Evolutionary conservation across 2,113 vertebrate species (phyloP), one percentile per base, ranked within the genome.

Genomic region (Gulo gulo): DNA sequence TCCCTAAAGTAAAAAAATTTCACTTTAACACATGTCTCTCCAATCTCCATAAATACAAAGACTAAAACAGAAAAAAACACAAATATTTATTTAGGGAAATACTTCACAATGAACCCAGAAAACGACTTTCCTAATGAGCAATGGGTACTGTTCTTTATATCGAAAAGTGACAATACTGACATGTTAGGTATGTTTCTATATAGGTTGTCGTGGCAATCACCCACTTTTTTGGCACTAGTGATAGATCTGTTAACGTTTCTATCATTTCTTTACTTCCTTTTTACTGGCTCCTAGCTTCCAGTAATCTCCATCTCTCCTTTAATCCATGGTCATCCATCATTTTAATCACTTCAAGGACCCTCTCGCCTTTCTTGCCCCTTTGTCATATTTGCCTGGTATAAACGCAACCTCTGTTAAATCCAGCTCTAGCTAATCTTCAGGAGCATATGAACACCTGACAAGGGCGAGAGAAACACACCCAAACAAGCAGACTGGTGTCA

Each of bases 81-180:
- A 87, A 9, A 24, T 52, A 86, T 79, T 74, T 88, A 88, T 24
- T 82, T 63, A 79, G 7, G 55, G 47, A 39, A 95, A 81, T 82
- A 91, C 4, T 88, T 98, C 88, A 91, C 47, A 96, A 52, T 74
- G 52, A 95, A 69, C 24, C 4, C 36, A 69, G n/a, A 89, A 95
- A 93, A 94, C 2, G 55, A 80, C 59, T 84, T 88, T 80, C 59
- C 50, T 92, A 92, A 79, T 74, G 13, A 87, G 31, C 1, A 52
- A 52, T 24, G 36, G 24, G 23, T 45, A 34, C n/a, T 82, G 15
- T 76, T 63, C 14, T 94, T 67, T 45, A 45, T 16, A 78, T 24
- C 15, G 34, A 74, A 36, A 97, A 87, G 57, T 52, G 63, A 29
- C 7, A 83, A 55, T 12, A 55, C 0, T 92, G 4, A 52, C 18